phyloP scores from a whole-genome alignment of 1,140 invertebrate species.

The Pogonus chalceus region DNA sequence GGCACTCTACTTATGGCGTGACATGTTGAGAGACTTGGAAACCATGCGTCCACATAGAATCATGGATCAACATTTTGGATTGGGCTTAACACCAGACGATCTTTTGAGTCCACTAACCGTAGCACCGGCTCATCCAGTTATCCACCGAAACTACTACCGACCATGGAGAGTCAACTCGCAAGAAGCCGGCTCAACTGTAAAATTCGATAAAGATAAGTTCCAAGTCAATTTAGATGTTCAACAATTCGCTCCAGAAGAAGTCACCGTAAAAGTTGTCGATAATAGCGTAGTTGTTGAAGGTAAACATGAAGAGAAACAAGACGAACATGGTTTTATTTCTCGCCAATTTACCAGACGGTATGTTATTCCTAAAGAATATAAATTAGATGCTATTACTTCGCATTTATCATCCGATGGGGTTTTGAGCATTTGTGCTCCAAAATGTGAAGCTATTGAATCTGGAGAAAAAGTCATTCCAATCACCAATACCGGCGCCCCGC shows the following conservation, averaged over 20 bases:
- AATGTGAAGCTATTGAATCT: not conserved
- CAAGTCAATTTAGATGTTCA: slow-evolving; percentile 71
- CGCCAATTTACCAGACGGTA: slow-evolving; percentile 62
- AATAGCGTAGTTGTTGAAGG: slow-evolving; percentile 56
- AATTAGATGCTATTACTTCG: slow-evolving; percentile 51
- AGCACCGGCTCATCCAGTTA: slow-evolving; percentile 17
- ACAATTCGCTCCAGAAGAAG: slow-evolving; percentile 75
- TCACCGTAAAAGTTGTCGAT: slow-evolving; percentile 69
- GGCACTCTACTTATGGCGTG: not conserved
- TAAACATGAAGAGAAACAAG: slow-evolving; percentile 66
- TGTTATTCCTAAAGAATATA: slow-evolving; percentile 54
- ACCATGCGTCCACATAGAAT: slow-evolving; percentile 37
- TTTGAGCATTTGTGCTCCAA: slow-evolving; percentile 53
- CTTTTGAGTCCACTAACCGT: slow-evolving; percentile 34
- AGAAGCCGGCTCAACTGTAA: slow-evolving; percentile 35
- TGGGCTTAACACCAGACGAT: slow-evolving; percentile 40
- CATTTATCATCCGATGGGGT: slow-evolving; percentile 65
- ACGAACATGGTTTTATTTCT: slow-evolving; percentile 62
- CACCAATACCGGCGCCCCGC: slow-evolving; percentile 21
- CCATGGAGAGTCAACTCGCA: slow-evolving; percentile 37
- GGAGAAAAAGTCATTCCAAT: slow-evolving; percentile 19
- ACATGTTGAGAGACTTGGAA: slow-evolving; percentile 9
- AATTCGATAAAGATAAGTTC: slow-evolving; percentile 46
- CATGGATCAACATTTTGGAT: slow-evolving; percentile 50
- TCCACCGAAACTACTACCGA: slow-evolving; percentile 36